Conservation (phyloP, 2,797 vertebrate genomes). For the Hirundo rustica region DNA sequence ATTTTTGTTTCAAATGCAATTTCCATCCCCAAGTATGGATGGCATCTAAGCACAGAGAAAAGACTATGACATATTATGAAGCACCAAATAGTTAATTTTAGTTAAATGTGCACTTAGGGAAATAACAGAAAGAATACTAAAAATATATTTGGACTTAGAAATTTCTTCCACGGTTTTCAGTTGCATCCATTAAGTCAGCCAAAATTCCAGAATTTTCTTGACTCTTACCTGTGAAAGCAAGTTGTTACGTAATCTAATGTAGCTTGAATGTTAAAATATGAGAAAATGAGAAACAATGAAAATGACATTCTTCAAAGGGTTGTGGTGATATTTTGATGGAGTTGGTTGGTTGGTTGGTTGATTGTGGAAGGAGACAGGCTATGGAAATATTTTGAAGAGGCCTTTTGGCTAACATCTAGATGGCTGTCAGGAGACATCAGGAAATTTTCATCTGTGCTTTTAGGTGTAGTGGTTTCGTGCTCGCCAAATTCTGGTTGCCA, state of each 20-base stretch:
- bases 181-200: neutral
- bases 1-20: neutral
- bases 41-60: neutral
- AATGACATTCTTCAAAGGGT: neutral
- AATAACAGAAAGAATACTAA: neutral
- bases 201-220: neutral
- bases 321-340: neutral
- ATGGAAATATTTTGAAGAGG: neutral
- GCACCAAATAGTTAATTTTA: neutral
- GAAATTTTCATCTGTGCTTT: neutral
- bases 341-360: neutral
- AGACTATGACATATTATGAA: neutral
- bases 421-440: neutral
- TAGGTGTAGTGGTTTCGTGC: neutral
- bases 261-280: neutral
- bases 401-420: neutral
- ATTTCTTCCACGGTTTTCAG: neutral
- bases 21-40: neutral
- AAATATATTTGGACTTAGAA: neutral
- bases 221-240: neutral
- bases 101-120: neutral
- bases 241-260: neutral
- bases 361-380: neutral
- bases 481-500: too few species aligned
- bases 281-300: neutral